A percentile compares a stretch with the other conserved stretches of the same genome.
phyloP scores from a whole-genome alignment of 2,888 invertebrate genomes.

The Halictus quadricinctus region DNA sequence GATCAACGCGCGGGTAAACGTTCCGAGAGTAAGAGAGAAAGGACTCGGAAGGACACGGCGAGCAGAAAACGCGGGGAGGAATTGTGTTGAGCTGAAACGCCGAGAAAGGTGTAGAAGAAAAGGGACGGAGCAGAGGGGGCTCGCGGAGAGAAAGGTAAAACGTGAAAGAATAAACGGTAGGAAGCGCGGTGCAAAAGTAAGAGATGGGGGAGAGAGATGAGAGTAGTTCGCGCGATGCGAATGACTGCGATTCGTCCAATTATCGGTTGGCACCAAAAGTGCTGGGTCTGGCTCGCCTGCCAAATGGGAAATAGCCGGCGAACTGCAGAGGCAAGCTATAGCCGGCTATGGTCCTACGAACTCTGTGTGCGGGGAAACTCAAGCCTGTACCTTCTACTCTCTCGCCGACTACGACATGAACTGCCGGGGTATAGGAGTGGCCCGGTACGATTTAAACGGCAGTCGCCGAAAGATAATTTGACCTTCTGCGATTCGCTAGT shows the following conservation, averaged over 20 bases:
- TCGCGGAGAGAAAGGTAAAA: slow-evolving; percentile 15
- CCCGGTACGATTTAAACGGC: slow-evolving; percentile 67
- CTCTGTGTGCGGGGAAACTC: slow-evolving; percentile 62
- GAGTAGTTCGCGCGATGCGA: slow-evolving; percentile 76
- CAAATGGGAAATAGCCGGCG: slow-evolving; percentile 79
- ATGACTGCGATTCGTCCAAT: slow-evolving; percentile 80
- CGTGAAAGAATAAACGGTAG: slow-evolving; percentile 23
- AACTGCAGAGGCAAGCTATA: slow-evolving; percentile 74
- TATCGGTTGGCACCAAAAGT: slow-evolving; percentile 80
- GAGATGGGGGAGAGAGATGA: slow-evolving; percentile 46
- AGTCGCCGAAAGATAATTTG: slow-evolving; percentile 71
- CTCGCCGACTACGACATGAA: slow-evolving; percentile 62
- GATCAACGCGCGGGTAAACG: slow-evolving; percentile 26
- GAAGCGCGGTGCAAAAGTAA: slow-evolving; percentile 12
- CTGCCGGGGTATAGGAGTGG: slow-evolving; percentile 52
- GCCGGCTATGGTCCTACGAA: slow-evolving; percentile 68
- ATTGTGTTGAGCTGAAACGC: slow-evolving; percentile 25
- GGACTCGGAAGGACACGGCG: slow-evolving; percentile 6
- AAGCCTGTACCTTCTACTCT: slow-evolving; percentile 49
- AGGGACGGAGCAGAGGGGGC: not conserved
- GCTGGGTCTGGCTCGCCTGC: slow-evolving; percentile 80
- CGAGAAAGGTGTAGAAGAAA: slow-evolving; percentile 1
- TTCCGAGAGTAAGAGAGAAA: no score
- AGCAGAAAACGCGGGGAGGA: slow-evolving; percentile 21
- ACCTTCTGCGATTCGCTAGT: slow-evolving; percentile 61